These are phyloP conservation scores for Atractosteus spatula DNA, from an alignment of 2,113 vertebrate species.

Conservation along the genomic window DNA sequence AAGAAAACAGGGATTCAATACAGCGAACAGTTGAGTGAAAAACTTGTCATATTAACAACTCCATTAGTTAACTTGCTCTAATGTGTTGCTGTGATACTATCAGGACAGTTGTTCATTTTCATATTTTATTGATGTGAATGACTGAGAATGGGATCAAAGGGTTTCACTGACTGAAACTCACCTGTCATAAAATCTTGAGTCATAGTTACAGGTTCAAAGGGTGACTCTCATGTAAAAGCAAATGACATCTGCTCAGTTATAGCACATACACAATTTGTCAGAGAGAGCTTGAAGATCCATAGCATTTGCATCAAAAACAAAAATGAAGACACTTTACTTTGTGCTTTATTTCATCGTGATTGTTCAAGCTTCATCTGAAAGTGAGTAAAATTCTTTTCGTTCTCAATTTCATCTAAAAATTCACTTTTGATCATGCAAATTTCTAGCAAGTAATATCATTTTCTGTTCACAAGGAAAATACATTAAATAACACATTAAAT, in stretches of 20 bases:
- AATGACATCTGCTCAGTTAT: background rate
- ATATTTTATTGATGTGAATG: too few species aligned
- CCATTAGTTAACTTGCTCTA: too few species aligned
- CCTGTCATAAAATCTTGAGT: conserved; percentile 34
- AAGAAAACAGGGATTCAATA: too few species aligned
- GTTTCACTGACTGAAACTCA: conserved; percentile 29
- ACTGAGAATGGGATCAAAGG: too few species aligned
- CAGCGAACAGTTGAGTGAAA: too few species aligned
- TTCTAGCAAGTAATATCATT: too few species aligned
- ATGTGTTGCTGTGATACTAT: too few species aligned
- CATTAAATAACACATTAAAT: too few species aligned
- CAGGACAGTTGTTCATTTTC: too few species aligned
- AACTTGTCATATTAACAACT: too few species aligned
- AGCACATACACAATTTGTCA: background rate
- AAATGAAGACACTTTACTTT: conserved; percentile 25
- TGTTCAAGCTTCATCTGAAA: conserved; percentile 9
- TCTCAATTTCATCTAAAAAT: background rate
- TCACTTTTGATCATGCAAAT: too few species aligned
- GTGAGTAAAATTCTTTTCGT: background rate
- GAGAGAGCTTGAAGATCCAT: background rate
- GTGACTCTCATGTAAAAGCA: background rate
- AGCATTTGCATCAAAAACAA: background rate
- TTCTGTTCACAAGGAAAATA: too few species aligned
- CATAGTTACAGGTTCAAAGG: conserved; percentile 44
- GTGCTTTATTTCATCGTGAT: conserved; percentile 9